A percentile compares a stretch with the other conserved stretches of the same genome.
These are phyloP conservation scores for Pelecanoides urinatrix DNA, from an alignment of 2,113 vertebrate genomes.

Conservation along the genomic window DNA sequence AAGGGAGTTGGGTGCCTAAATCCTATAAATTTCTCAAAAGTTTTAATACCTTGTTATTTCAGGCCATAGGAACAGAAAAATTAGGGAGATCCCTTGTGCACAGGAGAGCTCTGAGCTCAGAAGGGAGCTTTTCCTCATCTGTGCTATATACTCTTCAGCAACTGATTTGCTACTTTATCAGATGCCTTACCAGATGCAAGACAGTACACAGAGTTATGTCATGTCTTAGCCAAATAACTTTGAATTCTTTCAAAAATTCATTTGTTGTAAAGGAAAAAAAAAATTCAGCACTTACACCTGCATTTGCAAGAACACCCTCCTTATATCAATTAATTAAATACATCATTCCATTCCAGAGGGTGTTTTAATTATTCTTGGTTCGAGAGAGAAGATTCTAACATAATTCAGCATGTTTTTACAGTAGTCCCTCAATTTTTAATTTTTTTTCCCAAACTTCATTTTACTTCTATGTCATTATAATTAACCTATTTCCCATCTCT, in stretches of 20 bases:
- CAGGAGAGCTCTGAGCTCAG: neutral
- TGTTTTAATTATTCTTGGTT: neutral
- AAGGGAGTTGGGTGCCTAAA: neutral
- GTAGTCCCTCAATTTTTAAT: neutral
- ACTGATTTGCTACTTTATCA: neutral
- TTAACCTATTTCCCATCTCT: conserved; percentile 16
- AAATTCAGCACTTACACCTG: neutral
- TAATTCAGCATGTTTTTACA: neutral
- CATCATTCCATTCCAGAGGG: neutral
- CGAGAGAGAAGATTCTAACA: neutral
- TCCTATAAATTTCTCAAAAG: neutral
- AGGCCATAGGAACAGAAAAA: neutral
- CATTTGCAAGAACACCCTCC: neutral
- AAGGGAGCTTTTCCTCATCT: neutral
- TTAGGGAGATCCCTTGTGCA: neutral
- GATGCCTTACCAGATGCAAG: neutral
- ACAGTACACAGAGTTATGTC: neutral
- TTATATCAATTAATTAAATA: neutral
- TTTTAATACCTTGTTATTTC: neutral
- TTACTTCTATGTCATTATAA: neutral
- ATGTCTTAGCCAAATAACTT: neutral
- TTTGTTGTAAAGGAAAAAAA: neutral
- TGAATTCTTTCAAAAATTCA: neutral
- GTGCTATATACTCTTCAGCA: neutral
- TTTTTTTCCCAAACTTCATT: neutral